phyloP scores from a whole-genome alignment of 1,140 invertebrate genomes.

The Campoletis sonorensis region DNA sequence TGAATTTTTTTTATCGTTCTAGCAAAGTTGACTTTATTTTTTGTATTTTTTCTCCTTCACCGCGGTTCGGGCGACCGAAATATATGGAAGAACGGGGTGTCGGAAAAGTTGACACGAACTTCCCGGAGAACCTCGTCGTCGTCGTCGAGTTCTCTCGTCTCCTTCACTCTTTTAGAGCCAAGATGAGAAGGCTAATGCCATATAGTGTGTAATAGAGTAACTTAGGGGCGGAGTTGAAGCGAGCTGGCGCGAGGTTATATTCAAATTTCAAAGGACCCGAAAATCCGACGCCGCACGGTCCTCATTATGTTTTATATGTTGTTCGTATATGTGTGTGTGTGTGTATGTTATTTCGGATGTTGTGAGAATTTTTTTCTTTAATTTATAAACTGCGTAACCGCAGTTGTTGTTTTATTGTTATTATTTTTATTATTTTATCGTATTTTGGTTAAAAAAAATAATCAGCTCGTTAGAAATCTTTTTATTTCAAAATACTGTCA shows the following conservation, averaged over 20 bases:
- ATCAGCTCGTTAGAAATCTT: too few species aligned
- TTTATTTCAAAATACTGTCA: too few species aligned
- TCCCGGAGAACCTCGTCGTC: constrained; percentile 51
- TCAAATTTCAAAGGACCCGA: constrained; percentile 64
- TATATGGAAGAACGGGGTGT: constrained; percentile 46
- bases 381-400: too few species aligned
- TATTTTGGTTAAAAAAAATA: too few species aligned
- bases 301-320: constrained; percentile 55
- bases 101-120: constrained; percentile 57
- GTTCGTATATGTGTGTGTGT: background rate
- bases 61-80: background rate
- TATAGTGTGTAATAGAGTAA: constrained; percentile 57
- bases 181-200: constrained; percentile 30
- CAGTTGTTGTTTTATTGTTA: too few species aligned
- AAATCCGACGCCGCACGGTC: constrained; percentile 51
- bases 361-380: too few species aligned
- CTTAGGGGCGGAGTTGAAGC: constrained; percentile 55
- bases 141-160: constrained; percentile 21
- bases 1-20: constrained; percentile 29
- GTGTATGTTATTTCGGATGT: background rate
- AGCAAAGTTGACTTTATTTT: background rate
- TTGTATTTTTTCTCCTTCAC: constrained; percentile 1
- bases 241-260: constrained; percentile 51
- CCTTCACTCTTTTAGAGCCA: constrained; percentile 1
- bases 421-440: too few species aligned